Percentiles rank a stretch among this genome's conserved stretches.
Evolutionary conservation across 2,888 invertebrate species (phyloP).

Genomic region (Eristalis pertinax): DNA sequence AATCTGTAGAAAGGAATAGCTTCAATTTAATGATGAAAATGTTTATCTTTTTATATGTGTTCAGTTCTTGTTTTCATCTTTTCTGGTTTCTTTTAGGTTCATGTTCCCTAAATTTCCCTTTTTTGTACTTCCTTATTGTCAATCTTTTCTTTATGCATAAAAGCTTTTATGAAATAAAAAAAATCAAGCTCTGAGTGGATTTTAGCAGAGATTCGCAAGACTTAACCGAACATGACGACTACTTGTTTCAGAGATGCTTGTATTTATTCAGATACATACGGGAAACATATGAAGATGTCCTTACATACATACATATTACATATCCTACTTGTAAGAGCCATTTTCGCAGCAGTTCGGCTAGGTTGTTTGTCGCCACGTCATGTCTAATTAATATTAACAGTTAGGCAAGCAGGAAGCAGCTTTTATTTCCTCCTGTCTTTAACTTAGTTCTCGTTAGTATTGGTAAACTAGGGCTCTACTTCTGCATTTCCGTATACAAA

Average conservation of each 20-base stretch:
- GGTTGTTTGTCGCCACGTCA: background rate
- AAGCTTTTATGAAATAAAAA: background rate
- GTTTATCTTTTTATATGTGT: background rate
- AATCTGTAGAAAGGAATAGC: background rate
- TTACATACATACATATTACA: background rate
- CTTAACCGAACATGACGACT: background rate
- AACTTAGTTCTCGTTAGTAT: background rate
- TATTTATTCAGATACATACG: background rate
- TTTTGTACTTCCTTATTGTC: background rate
- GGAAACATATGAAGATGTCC: background rate
- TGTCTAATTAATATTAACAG: background rate
- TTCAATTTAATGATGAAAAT: conserved; percentile 3
- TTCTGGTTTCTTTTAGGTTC: background rate
- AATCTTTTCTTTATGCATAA: background rate
- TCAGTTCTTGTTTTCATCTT: background rate
- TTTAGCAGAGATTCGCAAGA: background rate
- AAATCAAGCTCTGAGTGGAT: background rate
- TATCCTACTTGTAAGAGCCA: background rate
- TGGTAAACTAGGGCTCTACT: background rate
- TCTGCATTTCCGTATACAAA: background rate
- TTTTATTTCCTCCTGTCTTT: background rate
- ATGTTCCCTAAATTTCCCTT: background rate
- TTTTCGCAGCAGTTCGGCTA: background rate
- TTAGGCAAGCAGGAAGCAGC: background rate
- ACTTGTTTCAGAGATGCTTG: background rate